A percentile compares a stretch with the other conserved stretches of the same genome.
These are phyloP conservation scores for Oncopodura yosiiana DNA, from an alignment of 1,140 invertebrate genomes.

Conservation along the genomic window DNA sequence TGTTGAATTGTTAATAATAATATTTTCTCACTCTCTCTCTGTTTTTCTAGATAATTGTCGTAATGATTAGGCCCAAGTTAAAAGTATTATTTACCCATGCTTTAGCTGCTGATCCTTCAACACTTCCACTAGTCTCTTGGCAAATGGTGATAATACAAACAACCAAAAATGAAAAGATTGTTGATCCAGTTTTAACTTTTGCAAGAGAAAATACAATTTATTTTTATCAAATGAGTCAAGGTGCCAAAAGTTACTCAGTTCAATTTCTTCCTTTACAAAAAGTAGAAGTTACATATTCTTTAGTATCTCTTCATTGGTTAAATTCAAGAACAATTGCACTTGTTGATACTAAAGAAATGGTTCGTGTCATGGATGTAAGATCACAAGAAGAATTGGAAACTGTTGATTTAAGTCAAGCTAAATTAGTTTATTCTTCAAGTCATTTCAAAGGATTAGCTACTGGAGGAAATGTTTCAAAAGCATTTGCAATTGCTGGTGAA, in stretches of 20 bases:
- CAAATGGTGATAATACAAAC: slow-evolving; percentile 78
- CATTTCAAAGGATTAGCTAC: slow-evolving; percentile 79
- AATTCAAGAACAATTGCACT: slow-evolving; percentile 74
- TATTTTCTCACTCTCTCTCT: not conserved
- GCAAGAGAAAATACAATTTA: slow-evolving; percentile 65
- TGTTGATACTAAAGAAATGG: slow-evolving; percentile 71
- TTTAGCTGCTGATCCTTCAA: slow-evolving; percentile 47
- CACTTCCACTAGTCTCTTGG: slow-evolving; percentile 82
- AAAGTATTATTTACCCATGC: slow-evolving; percentile 57
- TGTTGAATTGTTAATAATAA: not conserved
- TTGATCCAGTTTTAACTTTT: slow-evolving; percentile 77
- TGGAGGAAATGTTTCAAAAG: slow-evolving; percentile 65
- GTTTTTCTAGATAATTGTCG: slow-evolving; percentile 60
- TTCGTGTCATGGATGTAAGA: slow-evolving; percentile 80
- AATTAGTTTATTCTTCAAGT: slow-evolving; percentile 80
- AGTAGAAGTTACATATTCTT: slow-evolving; percentile 55
- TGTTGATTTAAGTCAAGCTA: slow-evolving; percentile 68
- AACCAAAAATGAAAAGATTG: slow-evolving; percentile 54
- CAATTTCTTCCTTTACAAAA: slow-evolving; percentile 56
- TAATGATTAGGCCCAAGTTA: slow-evolving; percentile 66
- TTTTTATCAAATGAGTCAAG: slow-evolving; percentile 63
- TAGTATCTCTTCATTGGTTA: slow-evolving; percentile 74
- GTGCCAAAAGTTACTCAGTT: slow-evolving; percentile 44
- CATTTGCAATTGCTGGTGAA: slow-evolving; percentile 67
- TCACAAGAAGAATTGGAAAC: slow-evolving; percentile 73